Evolutionary conservation across 2,797 vertebrate genomes (phyloP).

Genomic region (Pyrocephalus nanus): DNA sequence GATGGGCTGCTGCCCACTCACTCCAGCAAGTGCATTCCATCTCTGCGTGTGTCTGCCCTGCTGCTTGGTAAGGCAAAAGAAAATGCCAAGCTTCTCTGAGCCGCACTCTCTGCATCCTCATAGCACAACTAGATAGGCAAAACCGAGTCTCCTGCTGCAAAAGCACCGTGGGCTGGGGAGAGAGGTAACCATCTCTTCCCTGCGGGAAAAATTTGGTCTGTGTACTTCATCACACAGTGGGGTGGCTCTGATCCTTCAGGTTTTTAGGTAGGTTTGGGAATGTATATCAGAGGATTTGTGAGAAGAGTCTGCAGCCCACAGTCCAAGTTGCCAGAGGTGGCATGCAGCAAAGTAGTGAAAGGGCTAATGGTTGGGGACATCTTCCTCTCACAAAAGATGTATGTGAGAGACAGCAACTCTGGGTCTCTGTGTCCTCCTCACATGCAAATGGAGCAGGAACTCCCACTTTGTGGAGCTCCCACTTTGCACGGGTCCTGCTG

Average conservation of each 20-base stretch:
- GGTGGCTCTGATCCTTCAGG: not conserved
- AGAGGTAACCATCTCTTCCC: accelerated
- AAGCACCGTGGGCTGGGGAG: accelerated
- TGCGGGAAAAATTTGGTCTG: not conserved
- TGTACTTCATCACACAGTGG: accelerated
- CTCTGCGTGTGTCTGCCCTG: not conserved
- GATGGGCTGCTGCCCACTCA: not conserved
- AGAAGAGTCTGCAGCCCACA: not conserved
- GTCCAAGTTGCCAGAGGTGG: accelerated
- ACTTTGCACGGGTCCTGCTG: accelerated
- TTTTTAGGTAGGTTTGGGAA: not conserved
- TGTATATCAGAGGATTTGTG: not conserved
- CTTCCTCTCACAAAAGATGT: not conserved
- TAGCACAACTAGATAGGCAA: accelerated
- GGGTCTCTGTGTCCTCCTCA: not conserved
- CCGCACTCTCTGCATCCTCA: not conserved
- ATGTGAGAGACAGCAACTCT: accelerated
- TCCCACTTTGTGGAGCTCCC: not conserved
- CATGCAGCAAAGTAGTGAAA: not conserved
- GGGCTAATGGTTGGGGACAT: not conserved
- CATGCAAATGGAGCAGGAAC: not conserved
- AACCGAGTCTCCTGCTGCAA: not conserved
- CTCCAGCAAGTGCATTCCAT: constrained; percentile 7
- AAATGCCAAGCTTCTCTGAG: not conserved
- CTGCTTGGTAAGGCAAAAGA: not conserved